Evolutionary conservation across 2,113 vertebrate species (phyloP), one percentile per base, ranked within the genome.

Genomic region (Colistium nudipinnis): DNA sequence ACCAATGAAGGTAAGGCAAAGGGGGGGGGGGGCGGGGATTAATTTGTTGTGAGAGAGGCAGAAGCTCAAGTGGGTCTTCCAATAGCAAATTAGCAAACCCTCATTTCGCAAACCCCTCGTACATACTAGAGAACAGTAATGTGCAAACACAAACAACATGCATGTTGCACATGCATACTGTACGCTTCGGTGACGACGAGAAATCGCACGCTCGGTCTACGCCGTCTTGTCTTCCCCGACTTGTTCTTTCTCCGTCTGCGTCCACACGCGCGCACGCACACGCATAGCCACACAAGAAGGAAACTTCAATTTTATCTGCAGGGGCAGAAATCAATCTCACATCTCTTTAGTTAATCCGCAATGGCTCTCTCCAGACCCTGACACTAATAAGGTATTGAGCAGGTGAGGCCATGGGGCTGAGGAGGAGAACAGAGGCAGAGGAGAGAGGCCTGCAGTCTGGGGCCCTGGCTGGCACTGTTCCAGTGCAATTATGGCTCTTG

Each of bases 311-410:
- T 93, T 93, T 72, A 90, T 93, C 93, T 93, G 90, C 91, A 89
- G 90, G 94, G 94, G 91, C 94, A 96, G 95, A 97, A 98, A 98
- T 97, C 96, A 96, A 98, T 98, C 95, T 94, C 93, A 90, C 95
- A 95, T 98, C 96, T 95, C 96, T 96, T 94, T 94, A 95, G 94
- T 96, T 97, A 97, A 96, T 96, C 94, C 94, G 90, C 93, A 91
- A 94, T 93, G 95, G 94, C 94, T 94, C 96, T 97, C 95, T 94
- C 91, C 94, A 96, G 95, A 95, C 94, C 95, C 90, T 91, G 94
- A 95, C 94, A 96, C 96, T 97, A 97, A 98, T 98, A 98, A 97
- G 95, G 95, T 97, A 97, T 97, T 95, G 95, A 97, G 95, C 94
- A 94, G 94, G 95, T 96, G 95, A 93, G 90, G 88, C 91, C 88